Evolutionary conservation across 2,113 vertebrate species (phyloP), one percentile per base, ranked within the genome.

Genomic region (Syrrhaptes paradoxus): DNA sequence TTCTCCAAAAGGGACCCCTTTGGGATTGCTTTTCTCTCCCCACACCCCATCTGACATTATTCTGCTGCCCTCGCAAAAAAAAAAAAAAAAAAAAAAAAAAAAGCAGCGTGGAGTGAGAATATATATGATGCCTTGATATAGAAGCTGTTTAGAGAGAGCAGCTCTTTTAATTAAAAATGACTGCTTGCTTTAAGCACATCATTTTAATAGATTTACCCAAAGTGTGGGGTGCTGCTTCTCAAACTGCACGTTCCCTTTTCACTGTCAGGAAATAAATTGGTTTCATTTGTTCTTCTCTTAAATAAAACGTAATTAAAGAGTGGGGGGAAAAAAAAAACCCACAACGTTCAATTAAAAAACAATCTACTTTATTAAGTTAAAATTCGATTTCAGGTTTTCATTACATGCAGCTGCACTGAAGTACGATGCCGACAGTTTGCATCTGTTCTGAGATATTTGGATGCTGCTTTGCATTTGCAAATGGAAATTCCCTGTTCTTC

Each of bases 301-400:
- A 91, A 75, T 77, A 31, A 91, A 97, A 95, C 80, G n/a, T 83
- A 96, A 97, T 96, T 96, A 95, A 97, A 94, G 89, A 88, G 80
- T 71, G 18, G 41, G 26, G 17, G 3, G 4, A 11, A 58, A 79
- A 94, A 92, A 41, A 29, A 49, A 45, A 51, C 45, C 26, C 13
- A 92, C 68, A 18, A 62, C 51, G 89, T 87, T 89, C 82, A 96
- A 94, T 97, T 95, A 97, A 96, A 94, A 97, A 91, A 59, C 36
- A 72, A 96, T 95, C 75, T 83, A 76, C 82, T 87, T 91, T 65
- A 96, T 95, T 92, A 88, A 95, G 65, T 93, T 94, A 89, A 94
- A 92, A 92, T 85, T 93, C 95, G 88, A 73, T 91, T 85, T 62
- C 76, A 36, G 63, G 15, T 90, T 96, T 78, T 86, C 62, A 62